These are phyloP conservation scores for Xestia rhomboidea DNA, from an alignment of 2,888 invertebrate genomes.

Conservation along the genomic window DNA sequence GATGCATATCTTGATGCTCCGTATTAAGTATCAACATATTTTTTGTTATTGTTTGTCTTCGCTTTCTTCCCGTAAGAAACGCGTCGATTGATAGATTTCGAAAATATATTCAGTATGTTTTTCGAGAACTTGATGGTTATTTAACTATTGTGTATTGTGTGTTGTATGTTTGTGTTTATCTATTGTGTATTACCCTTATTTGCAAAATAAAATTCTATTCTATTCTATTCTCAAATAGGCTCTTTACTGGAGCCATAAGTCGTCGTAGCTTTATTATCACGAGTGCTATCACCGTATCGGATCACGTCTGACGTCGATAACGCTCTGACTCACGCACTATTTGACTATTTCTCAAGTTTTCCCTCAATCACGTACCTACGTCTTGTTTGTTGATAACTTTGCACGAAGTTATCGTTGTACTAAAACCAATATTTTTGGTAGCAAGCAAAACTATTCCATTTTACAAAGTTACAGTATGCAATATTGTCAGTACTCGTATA, in stretches of 20 bases:
- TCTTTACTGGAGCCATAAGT: conserved; percentile 52
- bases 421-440: conserved; percentile 1
- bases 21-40: background rate
- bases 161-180: no score
- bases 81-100: background rate
- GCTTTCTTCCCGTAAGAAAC: background rate
- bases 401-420: conserved; percentile 18
- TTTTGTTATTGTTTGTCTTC: background rate
- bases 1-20: background rate
- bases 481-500: conserved; percentile 23
- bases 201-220: no score
- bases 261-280: conserved; percentile 69
- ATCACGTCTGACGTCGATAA: conserved; percentile 82
- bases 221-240: conserved; percentile 5
- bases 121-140: conserved; percentile 13
- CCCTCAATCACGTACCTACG: conserved; percentile 46
- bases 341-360: conserved; percentile 52
- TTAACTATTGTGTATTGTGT: background rate
- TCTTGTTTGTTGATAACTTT: conserved; percentile 29
- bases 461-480: background rate
- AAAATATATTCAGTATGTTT: background rate
- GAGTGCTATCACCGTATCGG: conserved; percentile 79
- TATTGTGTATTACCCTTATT: no score
- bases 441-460: background rate
- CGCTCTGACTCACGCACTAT: conserved; percentile 78